Conservation (phyloP, 1,140 invertebrate genomes). For the Cydia strobilella region DNA sequence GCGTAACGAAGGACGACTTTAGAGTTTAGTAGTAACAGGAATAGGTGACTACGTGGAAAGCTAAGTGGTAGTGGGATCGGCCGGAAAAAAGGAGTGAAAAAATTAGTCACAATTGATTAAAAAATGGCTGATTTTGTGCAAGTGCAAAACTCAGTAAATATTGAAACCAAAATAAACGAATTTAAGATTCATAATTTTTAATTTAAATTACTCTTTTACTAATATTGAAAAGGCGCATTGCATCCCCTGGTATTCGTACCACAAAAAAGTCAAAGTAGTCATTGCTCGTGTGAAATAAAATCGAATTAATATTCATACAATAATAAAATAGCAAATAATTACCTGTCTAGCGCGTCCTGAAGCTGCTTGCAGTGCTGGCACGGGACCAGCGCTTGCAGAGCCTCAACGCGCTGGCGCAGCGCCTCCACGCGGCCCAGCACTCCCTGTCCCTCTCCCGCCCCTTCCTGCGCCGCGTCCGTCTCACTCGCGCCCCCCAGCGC, state of each 20-base stretch:
- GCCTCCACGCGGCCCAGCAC: slow-evolving; percentile 65
- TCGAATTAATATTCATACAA: background rate
- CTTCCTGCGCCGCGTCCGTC: slow-evolving; percentile 25
- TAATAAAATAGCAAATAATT: slow-evolving; percentile 1
- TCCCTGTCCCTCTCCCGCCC: slow-evolving; percentile 39
- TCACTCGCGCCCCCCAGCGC: slow-evolving; percentile 53
- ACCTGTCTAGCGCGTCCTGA: slow-evolving; percentile 80
- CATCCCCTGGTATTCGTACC: too few relatives aligned
- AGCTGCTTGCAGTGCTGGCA: slow-evolving; percentile 83
- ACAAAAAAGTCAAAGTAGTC: too few relatives aligned
- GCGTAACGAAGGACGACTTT: background rate
- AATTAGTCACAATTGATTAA: too few relatives aligned
- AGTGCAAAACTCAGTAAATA: too few relatives aligned
- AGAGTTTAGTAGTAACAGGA: slow-evolving; percentile 10
- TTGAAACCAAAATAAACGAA: too few relatives aligned
- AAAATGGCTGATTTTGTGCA: too few relatives aligned
- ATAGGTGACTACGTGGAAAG: background rate
- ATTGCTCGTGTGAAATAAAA: too few relatives aligned
- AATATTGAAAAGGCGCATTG: too few relatives aligned
- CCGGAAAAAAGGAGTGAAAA: too few relatives aligned
- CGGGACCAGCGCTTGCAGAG: slow-evolving; percentile 68
- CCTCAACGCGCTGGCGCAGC: slow-evolving; percentile 71
- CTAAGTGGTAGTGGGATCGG: too few relatives aligned
- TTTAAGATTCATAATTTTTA: too few relatives aligned
- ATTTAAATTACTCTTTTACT: too few relatives aligned